Evolutionary conservation across 2,888 invertebrate species (phyloP).

Genomic region (Zele albiditarsus): DNA sequence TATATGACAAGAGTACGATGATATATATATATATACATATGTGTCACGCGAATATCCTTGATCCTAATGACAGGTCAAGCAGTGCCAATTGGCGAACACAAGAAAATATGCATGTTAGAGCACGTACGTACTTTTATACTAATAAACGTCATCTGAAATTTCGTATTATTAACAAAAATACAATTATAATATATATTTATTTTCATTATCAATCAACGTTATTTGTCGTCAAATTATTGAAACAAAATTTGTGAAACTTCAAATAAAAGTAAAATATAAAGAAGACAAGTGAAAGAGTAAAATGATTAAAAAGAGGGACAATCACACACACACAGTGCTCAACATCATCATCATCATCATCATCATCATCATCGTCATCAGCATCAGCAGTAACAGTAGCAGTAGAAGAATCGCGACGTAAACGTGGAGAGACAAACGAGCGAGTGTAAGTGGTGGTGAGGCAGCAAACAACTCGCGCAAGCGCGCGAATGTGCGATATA

Average conservation of each 20-base stretch:
- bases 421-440: conserved; percentile 43
- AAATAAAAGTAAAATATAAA: too few species aligned
- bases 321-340: background rate
- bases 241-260: too few species aligned
- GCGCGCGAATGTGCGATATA: conserved; percentile 69
- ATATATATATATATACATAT: background rate
- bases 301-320: too few species aligned
- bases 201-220: too few species aligned
- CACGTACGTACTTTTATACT: background rate
- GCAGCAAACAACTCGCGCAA: conserved; percentile 60
- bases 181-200: too few species aligned
- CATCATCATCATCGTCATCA: background rate
- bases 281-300: too few species aligned
- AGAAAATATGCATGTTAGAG: conserved; percentile 25
- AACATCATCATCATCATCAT: background rate
- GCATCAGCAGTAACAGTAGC: background rate
- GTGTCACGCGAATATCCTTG: conserved; percentile 61
- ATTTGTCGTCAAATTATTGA: too few species aligned
- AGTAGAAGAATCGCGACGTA: background rate
- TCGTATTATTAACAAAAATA: too few species aligned
- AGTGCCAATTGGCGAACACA: conserved; percentile 66
- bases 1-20: too few species aligned
- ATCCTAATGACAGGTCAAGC: conserved; percentile 71
- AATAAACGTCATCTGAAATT: background rate
- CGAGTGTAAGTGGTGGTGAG: conserved; percentile 45